Percentiles rank a stretch among this genome's conserved stretches.
These are phyloP conservation scores for Xenopus laevis DNA, from an alignment of 2,113 vertebrate species.

Conservation along the genomic window DNA sequence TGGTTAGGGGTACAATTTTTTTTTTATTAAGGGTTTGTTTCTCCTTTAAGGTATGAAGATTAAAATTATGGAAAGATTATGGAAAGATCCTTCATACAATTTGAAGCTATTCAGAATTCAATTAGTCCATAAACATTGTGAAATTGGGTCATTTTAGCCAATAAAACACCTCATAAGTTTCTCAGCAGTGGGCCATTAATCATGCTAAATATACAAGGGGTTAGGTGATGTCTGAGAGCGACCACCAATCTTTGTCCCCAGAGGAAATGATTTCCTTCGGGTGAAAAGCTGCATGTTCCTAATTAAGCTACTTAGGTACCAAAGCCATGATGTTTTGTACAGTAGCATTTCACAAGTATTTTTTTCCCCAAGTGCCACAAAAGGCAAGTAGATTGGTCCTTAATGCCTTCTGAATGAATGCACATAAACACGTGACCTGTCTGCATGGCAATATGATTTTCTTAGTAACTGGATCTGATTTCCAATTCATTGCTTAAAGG, in stretches of 20 bases:
- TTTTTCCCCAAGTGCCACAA: background rate
- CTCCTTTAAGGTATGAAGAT: no score
- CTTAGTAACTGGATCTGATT: no score
- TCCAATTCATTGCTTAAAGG: no score
- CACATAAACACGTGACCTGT: conserved; percentile 13
- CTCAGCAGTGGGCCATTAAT: conserved; percentile 57
- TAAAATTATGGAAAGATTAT: no score
- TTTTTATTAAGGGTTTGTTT: no score
- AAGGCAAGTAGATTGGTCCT: conserved; percentile 18
- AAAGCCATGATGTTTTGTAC: conserved; percentile 7
- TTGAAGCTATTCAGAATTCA: conserved; percentile 24
- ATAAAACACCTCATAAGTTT: conserved; percentile 60
- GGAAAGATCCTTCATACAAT: no score
- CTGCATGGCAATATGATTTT: no score
- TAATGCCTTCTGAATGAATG: conserved; percentile 13
- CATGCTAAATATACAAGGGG: conserved; percentile 51
- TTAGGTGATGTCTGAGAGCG: conserved; percentile 53
- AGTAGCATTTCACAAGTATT: conserved; percentile 28
- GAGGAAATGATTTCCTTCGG: conserved; percentile 61
- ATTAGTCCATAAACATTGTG: conserved; percentile 51
- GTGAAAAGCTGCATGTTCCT: conserved; percentile 62
- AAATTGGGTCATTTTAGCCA: conserved; percentile 54
- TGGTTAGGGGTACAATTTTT: no score
- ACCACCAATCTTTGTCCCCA: conserved; percentile 57
- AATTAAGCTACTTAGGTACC: conserved; percentile 62